Percentiles rank a stretch among this genome's conserved stretches.
These are phyloP conservation scores for Xestia c-nigrum DNA, from an alignment of 2,888 invertebrate genomes.

Conservation along the genomic window DNA sequence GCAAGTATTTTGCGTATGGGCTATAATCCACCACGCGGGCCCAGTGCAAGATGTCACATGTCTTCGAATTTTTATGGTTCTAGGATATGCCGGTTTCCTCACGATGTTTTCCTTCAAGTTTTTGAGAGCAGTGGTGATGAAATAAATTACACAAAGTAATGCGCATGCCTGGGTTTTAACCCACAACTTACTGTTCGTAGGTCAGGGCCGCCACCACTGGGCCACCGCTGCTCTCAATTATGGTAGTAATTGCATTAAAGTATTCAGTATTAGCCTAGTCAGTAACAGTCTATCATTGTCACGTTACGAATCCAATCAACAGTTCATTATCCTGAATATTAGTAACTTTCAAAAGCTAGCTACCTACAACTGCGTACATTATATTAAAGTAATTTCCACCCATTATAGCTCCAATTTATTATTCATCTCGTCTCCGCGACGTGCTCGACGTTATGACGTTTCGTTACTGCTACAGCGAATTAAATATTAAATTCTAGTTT, in stretches of 20 bases:
- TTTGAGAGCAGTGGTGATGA: no score
- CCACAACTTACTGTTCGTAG: no score
- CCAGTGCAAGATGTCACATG: no score
- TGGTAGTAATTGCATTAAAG: neutral
- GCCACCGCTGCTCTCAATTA: no score
- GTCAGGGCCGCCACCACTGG: no score
- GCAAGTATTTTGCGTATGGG: no score
- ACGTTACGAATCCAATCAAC: neutral
- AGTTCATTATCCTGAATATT: neutral
- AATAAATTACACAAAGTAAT: no score
- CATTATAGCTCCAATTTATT: slow-evolving; percentile 59
- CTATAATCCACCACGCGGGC: no score
- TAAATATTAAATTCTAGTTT: slow-evolving; percentile 69
- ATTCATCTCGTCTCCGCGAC: slow-evolving; percentile 58
- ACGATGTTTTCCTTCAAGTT: no score
- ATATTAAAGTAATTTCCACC: slow-evolving; percentile 51
- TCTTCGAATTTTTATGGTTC: no score
- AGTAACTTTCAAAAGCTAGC: neutral
- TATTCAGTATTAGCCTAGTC: neutral
- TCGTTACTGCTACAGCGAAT: slow-evolving; percentile 55
- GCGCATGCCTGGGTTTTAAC: no score
- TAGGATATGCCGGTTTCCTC: no score
- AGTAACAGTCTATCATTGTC: neutral
- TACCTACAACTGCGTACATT: neutral
- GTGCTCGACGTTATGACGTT: slow-evolving; percentile 53